Conservation (phyloP, 2,113 vertebrate species). For the Charadrius vociferus region DNA sequence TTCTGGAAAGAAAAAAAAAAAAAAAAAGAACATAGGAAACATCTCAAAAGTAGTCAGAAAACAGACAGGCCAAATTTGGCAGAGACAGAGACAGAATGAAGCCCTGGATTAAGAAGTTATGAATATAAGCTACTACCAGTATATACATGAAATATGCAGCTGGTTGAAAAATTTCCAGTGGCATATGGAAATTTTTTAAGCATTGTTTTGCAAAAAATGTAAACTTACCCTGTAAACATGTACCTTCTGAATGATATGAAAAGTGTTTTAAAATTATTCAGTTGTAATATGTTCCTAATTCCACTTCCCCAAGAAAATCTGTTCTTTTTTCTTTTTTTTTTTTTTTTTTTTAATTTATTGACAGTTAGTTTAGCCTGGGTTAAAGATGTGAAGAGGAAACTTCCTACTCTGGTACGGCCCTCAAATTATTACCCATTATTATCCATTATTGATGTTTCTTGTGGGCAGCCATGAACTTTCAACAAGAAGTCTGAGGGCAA, state of each 20-base stretch:
- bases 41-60: not conserved
- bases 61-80: not conserved
- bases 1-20: too few species aligned
- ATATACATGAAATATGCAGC: not conserved
- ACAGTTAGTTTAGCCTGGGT: not conserved
- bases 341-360: not conserved
- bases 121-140: not conserved
- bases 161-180: not conserved
- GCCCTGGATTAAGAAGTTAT: not conserved
- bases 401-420: not conserved
- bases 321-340: not conserved
- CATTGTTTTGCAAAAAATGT: not conserved
- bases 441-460: not conserved
- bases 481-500: not conserved
- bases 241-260: not conserved
- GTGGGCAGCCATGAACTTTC: not conserved
- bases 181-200: not conserved
- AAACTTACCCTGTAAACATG: not conserved
- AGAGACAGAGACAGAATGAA: not conserved
- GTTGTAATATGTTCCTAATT: not conserved
- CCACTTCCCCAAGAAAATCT: not conserved
- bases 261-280: not conserved
- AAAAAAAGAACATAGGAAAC: not conserved
- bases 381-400: too few species aligned
- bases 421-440: not conserved